Conservation (phyloP, 2,797 vertebrate species). For the Emydoidea blandingii region DNA sequence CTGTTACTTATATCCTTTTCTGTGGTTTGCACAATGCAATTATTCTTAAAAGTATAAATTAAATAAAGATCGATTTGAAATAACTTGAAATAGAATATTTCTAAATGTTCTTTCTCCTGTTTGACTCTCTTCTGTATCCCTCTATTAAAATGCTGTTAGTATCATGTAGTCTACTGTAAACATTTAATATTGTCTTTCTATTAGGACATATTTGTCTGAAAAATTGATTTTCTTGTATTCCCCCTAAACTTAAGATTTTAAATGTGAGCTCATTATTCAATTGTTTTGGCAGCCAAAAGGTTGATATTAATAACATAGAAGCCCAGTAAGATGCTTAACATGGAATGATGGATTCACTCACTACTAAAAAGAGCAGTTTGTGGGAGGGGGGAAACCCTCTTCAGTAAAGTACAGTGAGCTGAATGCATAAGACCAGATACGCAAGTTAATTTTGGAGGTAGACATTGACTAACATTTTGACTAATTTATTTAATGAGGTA, state of each 20-base stretch:
- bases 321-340: not conserved
- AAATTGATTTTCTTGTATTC: conserved; percentile 2
- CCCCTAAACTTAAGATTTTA: conserved; percentile 15
- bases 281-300: conserved; percentile 6
- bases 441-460: conserved; percentile 2
- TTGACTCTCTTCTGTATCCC: conserved; percentile 24
- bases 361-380: not conserved
- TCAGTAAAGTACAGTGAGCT: not conserved
- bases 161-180: conserved; percentile 16
- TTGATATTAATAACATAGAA: conserved; percentile 3
- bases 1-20: conserved; percentile 68
- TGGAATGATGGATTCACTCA: not conserved
- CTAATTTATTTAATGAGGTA: conserved; percentile 5
- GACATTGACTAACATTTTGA: not conserved
- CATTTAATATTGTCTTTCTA: conserved; percentile 28
- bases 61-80: conserved; percentile 60
- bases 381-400: not conserved
- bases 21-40: conserved; percentile 59
- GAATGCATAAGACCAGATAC: not conserved
- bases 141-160: not conserved
- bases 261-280: conserved; percentile 49
- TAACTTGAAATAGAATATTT: conserved; percentile 66
- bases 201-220: conserved; percentile 16
- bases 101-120: conserved; percentile 34
- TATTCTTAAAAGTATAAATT: conserved; percentile 64